These are phyloP conservation scores for Chaetodon trifasciatus DNA, from an alignment of 2,797 vertebrate species.

Conservation along the genomic window DNA sequence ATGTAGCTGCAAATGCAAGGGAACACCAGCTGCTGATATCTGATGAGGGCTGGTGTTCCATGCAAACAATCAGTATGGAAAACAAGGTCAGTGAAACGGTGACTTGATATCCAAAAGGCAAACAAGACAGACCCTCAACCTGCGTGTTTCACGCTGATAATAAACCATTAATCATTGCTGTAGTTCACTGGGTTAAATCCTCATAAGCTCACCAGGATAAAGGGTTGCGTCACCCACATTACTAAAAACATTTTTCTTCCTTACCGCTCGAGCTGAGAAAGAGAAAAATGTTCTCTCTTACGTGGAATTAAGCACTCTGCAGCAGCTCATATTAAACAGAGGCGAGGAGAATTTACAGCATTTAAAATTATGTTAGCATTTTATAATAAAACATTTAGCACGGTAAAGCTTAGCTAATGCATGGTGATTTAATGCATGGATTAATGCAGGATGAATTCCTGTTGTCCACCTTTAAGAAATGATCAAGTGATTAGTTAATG, in stretches of 20 bases:
- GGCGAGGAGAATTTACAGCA: not conserved
- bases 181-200: constrained; percentile 13
- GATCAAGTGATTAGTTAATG: not conserved
- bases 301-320: no score
- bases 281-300: not conserved
- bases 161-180: constrained; percentile 20
- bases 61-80: constrained; percentile 10
- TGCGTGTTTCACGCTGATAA: constrained; percentile 34
- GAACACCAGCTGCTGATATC: not conserved
- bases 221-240: not conserved
- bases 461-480: not conserved
- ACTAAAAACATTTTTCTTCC: not conserved
- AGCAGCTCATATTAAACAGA: no score
- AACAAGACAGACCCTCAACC: constrained; percentile 26
- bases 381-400: not conserved
- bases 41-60: not conserved
- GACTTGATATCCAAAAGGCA: constrained; percentile 34
- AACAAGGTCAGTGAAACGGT: constrained; percentile 1
- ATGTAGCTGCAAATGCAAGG: not conserved
- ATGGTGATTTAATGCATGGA: not conserved
- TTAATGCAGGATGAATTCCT: not conserved
- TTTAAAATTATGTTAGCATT: not conserved
- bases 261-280: not conserved
- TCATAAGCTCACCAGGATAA: constrained; percentile 8
- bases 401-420: not conserved